Percentiles rank a stretch among this genome's conserved stretches.
phyloP scores from a whole-genome alignment of 2,888 invertebrate species.

The Gymnocheta viridis region DNA sequence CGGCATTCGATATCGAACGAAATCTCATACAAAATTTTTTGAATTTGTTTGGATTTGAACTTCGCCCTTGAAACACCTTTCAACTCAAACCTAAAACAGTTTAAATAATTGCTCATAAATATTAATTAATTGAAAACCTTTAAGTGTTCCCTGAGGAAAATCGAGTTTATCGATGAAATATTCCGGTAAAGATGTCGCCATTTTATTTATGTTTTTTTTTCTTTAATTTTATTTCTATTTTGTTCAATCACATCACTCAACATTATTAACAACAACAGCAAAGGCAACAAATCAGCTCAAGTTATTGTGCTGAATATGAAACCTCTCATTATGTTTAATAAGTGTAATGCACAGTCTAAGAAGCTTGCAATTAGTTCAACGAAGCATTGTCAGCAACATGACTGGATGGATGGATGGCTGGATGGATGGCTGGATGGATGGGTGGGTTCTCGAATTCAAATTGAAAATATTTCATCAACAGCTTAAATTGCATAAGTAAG shows the following conservation, averaged over 20 bases:
- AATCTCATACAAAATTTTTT: too few relatives aligned
- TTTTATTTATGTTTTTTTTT: constrained; percentile 41
- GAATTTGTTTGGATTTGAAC: too few relatives aligned
- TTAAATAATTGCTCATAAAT: not conserved
- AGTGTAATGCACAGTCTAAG: constrained; percentile 64
- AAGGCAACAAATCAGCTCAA: constrained; percentile 47
- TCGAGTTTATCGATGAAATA: constrained; percentile 27
- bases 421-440: too few relatives aligned
- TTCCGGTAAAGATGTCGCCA: constrained; percentile 51
- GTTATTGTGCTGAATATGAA: constrained; percentile 57
- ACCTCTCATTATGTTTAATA: constrained; percentile 60
- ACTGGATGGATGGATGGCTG: constrained; percentile 19
- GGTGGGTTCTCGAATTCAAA: constrained; percentile 45
- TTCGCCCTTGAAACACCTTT: too few relatives aligned
- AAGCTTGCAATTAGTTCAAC: constrained; percentile 66
- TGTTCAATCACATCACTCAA: constrained; percentile 39
- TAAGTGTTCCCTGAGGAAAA: constrained; percentile 18
- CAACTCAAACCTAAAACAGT: not conserved
- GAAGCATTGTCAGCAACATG: constrained; percentile 64
- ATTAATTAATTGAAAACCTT: constrained; percentile 5
- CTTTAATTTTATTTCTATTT: not conserved
- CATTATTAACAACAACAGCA: constrained; percentile 45
- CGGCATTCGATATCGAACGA: too few relatives aligned
- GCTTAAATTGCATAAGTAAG: constrained; percentile 21
- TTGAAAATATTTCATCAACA: constrained; percentile 52